These are phyloP conservation scores for Corvus moneduloides DNA, from an alignment of 2,113 vertebrate genomes.

Conservation along the genomic window DNA sequence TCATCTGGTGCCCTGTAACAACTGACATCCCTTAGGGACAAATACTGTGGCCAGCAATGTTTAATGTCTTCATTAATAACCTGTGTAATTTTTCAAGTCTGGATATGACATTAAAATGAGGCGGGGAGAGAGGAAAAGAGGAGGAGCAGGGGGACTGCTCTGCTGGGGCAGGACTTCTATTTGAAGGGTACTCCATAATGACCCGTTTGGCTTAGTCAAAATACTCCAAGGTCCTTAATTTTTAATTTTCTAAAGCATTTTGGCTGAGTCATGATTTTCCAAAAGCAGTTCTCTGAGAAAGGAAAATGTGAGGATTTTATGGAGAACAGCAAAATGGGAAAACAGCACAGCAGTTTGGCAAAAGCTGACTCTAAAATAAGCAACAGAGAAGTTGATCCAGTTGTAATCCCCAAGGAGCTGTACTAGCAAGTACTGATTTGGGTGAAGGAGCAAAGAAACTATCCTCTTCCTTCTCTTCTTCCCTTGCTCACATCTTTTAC, in stretches of 20 bases:
- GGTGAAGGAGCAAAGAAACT: neutral
- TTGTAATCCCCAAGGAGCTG: neutral
- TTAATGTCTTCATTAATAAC: neutral
- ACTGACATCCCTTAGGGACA: neutral
- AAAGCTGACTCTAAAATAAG: slow-evolving; percentile 6
- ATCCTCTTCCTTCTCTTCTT: neutral
- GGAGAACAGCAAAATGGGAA: neutral
- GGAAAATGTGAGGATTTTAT: neutral
- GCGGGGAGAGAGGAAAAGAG: rapidly evolving
- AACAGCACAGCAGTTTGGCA: neutral
- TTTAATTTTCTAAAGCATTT: neutral
- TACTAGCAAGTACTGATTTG: neutral
- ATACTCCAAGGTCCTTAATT: neutral
- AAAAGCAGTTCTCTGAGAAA: neutral
- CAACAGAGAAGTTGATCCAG: neutral
- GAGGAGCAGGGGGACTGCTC: neutral
- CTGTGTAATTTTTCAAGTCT: neutral
- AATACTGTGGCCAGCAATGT: neutral
- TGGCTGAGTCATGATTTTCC: neutral
- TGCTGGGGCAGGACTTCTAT: neutral
- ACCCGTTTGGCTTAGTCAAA: neutral
- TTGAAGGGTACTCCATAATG: neutral
- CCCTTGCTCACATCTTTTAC: neutral
- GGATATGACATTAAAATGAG: rapidly evolving
- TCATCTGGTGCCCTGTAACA: neutral